Evolutionary conservation across 2,888 invertebrate genomes (phyloP), one percentile per base, ranked within the genome.

Genomic region (Entomobrya proxima): DNA sequence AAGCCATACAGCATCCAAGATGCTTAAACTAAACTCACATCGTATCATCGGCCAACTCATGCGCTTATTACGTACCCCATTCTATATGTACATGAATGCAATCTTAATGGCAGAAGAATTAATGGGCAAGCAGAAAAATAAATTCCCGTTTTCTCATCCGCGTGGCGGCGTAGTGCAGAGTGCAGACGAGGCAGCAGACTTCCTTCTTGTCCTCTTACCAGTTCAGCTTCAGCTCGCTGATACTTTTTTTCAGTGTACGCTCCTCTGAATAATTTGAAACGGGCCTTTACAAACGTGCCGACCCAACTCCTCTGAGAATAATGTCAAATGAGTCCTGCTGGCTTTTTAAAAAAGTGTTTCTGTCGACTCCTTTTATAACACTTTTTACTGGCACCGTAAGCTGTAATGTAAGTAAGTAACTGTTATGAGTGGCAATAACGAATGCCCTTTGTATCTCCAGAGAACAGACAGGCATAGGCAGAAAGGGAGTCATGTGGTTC

Each of bases 371-470:
- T 37, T 64, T 64, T 64, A 64, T 37, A 64, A 64, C 37, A 32
- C 64, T 64, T 64, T n/a, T 58, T 64, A 64, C 64, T 64, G 15
- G 35, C 64, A n/a, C 64, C 37, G 21, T 64, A 32, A 64, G 64
- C 37, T 64, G 35, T n/a, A 35, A n/a, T 61, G 61, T 64, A 37
- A 64, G 61, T 64, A 37, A 64, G 32, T 64, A 35, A 64, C 32
- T 64, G 64, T 64, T 64, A 64, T 64, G 64, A 64, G 64, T 35
- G 37, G 64, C 35, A 35, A 64, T 64, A 64, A 64, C 35, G 64
- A 64, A 64, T 64, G 64, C 64, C 37, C 64, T 64, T 64, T 64
- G 64, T 64, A 64, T 64, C 64, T 64, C 64, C 35, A 18, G 35
- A 18, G 64, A 64, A 37, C 64, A 64, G 64, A 64, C 64, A 64